Percentiles rank a stretch among this genome's conserved stretches.
phyloP scores from a whole-genome alignment of 2,113 vertebrate species.

The Pungitius pungitius region DNA sequence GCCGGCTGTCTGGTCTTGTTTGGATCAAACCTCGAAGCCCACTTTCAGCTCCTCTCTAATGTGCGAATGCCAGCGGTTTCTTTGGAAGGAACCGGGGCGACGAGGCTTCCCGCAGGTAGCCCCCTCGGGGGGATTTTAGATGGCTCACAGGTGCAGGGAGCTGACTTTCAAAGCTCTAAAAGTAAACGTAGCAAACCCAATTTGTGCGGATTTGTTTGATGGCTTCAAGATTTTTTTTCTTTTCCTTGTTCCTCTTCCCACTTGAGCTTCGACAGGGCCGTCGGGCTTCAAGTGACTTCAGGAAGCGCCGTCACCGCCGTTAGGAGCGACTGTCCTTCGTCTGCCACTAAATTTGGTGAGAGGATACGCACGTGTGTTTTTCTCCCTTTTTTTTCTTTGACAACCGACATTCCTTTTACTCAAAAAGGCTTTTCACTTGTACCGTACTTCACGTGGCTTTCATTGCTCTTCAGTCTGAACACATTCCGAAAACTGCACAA shows the following conservation, averaged over 20 bases:
- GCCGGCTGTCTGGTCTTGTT: constrained; percentile 63
- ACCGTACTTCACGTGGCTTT: constrained; percentile 46
- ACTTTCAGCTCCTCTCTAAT: constrained; percentile 59
- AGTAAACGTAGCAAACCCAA: constrained; percentile 18
- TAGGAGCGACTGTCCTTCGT: constrained; percentile 85
- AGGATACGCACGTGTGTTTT: constrained; percentile 24
- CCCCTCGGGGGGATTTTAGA: constrained; percentile 54
- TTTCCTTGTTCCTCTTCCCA: constrained; percentile 46
- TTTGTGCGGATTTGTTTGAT: constrained; percentile 22
- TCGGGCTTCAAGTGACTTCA: constrained; percentile 88
- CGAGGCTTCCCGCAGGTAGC: constrained; percentile 49
- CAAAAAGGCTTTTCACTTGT: constrained; percentile 27
- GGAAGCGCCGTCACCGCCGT: constrained; percentile 78
- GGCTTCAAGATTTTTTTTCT: constrained; percentile 3
- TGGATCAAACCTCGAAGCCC: constrained; percentile 64
- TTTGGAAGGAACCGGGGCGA: constrained; percentile 27
- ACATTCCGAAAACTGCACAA: constrained; percentile 50
- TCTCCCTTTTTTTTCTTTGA: constrained; percentile 5
- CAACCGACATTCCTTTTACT: constrained; percentile 31
- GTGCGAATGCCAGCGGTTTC: constrained; percentile 39
- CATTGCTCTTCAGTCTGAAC: constrained; percentile 53
- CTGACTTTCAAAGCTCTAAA: constrained; percentile 37
- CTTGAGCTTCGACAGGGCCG: constrained; percentile 86
- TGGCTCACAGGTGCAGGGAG: constrained; percentile 49
- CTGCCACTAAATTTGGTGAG: constrained; percentile 90